These are phyloP conservation scores for Microctenopoma lineatum DNA, from an alignment of 2,797 vertebrate genomes.

Conservation along the genomic window DNA sequence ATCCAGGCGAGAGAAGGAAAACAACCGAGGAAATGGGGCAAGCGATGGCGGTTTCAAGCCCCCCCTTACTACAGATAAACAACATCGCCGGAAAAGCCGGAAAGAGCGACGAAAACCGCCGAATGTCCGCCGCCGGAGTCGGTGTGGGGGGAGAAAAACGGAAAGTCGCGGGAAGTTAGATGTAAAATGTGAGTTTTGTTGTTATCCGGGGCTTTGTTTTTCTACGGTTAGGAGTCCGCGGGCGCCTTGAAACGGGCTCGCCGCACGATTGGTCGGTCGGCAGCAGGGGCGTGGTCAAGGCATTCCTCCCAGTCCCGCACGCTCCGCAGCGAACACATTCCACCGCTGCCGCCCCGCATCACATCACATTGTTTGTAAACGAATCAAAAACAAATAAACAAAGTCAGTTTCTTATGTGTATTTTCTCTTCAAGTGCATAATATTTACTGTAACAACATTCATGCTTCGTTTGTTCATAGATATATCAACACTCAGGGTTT, in stretches of 20 bases:
- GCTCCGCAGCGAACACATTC: conserved; percentile 81
- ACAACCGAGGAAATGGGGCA: conserved; percentile 89
- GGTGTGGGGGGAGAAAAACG: neutral
- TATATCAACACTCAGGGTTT: neutral
- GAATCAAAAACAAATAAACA: conserved; percentile 13
- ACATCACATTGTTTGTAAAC: conserved; percentile 40
- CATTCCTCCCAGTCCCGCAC: conserved; percentile 83
- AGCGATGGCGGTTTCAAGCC: conserved; percentile 85
- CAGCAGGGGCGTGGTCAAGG: conserved; percentile 76
- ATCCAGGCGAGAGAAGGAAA: conserved; percentile 87
- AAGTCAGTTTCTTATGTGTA: rapidly evolving
- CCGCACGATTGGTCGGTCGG: conserved; percentile 74
- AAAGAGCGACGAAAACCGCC: conserved; percentile 25
- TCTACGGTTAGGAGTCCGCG: conserved; percentile 75
- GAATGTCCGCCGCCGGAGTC: neutral
- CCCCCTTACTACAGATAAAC: conserved; percentile 89
- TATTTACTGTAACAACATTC: neutral
- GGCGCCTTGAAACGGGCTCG: conserved; percentile 83
- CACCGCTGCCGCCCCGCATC: conserved; percentile 65
- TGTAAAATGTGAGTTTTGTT: conserved; percentile 61
- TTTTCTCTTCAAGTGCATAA: rapidly evolving
- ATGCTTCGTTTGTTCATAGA: neutral
- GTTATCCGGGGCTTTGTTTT: conserved; percentile 82
- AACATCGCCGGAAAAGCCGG: conserved; percentile 68
- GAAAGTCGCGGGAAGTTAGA: neutral